A percentile compares a stretch with the other conserved stretches of the same genome.
phyloP scores from a whole-genome alignment of 2,797 vertebrate species.

The Oryzias dopingdopingensis region DNA sequence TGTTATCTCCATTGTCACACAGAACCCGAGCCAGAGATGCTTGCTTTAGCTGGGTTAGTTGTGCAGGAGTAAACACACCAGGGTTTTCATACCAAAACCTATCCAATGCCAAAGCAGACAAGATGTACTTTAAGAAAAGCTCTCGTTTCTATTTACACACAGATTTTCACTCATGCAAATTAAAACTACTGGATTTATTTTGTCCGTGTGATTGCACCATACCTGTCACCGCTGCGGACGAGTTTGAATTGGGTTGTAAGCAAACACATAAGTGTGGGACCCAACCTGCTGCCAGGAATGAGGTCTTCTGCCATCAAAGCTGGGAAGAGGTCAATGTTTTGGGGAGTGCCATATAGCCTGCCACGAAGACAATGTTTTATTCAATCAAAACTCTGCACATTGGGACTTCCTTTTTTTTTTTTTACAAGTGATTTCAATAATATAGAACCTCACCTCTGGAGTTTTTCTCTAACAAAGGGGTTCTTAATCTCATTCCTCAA shows the following conservation, averaged over 20 bases:
- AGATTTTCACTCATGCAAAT: no score
- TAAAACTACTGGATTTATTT: no score
- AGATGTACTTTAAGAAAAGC: neutral
- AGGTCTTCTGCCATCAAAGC: conserved; percentile 97
- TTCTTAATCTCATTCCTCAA: conserved; percentile 94
- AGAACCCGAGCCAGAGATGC: conserved; percentile 89
- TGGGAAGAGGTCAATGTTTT: conserved; percentile 95
- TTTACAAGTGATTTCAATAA: no score
- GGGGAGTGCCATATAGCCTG: conserved; percentile 90
- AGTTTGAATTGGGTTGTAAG: conserved; percentile 89
- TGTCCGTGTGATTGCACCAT: conserved; percentile 15
- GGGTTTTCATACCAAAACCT: conserved; percentile 98
- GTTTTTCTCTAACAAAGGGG: conserved; percentile 88
- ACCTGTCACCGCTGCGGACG: conserved; percentile 94
- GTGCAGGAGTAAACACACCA: conserved; percentile 89
- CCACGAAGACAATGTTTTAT: neutral
- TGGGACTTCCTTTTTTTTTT: no score
- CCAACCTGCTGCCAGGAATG: conserved; percentile 91
- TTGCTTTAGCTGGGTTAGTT: conserved; percentile 95
- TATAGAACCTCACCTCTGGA: conserved; percentile 79
- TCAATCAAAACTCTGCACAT: neutral
- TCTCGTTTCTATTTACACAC: neutral
- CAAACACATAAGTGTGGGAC: conserved; percentile 94
- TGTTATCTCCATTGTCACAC: conserved; percentile 96
- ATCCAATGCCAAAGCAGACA: neutral